phyloP scores from a whole-genome alignment of 2,113 vertebrate genomes.

The Lophura nycthemera region DNA sequence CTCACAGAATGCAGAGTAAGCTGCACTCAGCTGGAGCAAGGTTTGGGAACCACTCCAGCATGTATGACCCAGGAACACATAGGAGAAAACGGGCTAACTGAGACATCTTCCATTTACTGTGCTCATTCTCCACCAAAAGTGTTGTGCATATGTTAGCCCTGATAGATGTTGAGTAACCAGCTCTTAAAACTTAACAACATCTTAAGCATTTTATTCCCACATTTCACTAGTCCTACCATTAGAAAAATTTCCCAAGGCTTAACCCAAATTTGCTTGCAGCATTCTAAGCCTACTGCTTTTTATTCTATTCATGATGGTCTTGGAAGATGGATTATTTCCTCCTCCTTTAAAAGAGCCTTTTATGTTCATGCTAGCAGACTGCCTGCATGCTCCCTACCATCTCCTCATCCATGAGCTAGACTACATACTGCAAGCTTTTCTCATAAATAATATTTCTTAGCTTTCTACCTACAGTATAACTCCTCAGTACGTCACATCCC shows the following conservation, averaged over 20 bases:
- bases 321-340: slow-evolving; percentile 31
- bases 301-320: background rate
- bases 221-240: background rate
- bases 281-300: slow-evolving; percentile 1
- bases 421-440: background rate
- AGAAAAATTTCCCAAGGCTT: slow-evolving; percentile 9
- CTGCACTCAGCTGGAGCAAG: background rate
- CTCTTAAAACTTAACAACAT: background rate
- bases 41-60: background rate
- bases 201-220: background rate
- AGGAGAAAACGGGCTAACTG: background rate
- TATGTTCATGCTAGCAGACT: background rate
- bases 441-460: background rate
- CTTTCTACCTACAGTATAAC: background rate
- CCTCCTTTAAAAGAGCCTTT: background rate
- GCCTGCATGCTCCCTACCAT: background rate
- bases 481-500: background rate
- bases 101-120: background rate
- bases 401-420: background rate
- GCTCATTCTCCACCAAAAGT: background rate
- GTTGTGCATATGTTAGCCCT: background rate
- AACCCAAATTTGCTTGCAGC: slow-evolving; percentile 4
- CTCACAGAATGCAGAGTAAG: background rate
- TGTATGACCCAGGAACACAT: rapidly evolving
- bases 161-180: rapidly evolving